These are phyloP conservation scores for Connochaetes taurinus DNA, from an alignment of 2,113 vertebrate genomes.

Conservation along the genomic window DNA sequence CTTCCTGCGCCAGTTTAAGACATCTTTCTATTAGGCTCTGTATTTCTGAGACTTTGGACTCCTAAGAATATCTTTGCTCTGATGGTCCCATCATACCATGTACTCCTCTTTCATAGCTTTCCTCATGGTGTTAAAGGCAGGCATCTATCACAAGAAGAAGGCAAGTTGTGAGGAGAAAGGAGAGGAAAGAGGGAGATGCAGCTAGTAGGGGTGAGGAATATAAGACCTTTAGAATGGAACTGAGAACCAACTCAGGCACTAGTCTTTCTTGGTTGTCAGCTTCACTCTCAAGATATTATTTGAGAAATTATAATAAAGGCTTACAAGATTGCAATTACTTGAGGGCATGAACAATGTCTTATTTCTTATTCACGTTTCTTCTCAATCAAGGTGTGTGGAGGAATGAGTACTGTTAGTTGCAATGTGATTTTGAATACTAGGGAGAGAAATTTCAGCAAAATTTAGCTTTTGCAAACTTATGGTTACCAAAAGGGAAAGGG, in stretches of 20 bases:
- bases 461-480: not conserved
- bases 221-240: not conserved
- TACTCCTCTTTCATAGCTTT: not conserved
- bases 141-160: no score
- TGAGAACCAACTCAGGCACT: not conserved
- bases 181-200: not conserved
- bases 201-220: not conserved
- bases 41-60: not conserved
- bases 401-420: not conserved
- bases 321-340: not conserved
- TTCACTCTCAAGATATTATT: not conserved
- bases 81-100: accelerated
- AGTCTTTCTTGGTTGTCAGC: not conserved
- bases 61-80: not conserved
- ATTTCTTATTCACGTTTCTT: not conserved
- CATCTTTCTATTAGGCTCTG: not conserved
- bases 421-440: not conserved
- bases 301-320: not conserved
- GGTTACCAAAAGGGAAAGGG: not conserved
- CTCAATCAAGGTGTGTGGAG: not conserved
- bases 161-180: not conserved
- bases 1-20: not conserved
- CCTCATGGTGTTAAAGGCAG: not conserved
- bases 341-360: not conserved
- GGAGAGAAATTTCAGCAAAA: not conserved